A percentile compares a stretch with the other conserved stretches of the same genome.
Conservation (phyloP, 2,888 invertebrate genomes). For the Plusia festucae region DNA sequence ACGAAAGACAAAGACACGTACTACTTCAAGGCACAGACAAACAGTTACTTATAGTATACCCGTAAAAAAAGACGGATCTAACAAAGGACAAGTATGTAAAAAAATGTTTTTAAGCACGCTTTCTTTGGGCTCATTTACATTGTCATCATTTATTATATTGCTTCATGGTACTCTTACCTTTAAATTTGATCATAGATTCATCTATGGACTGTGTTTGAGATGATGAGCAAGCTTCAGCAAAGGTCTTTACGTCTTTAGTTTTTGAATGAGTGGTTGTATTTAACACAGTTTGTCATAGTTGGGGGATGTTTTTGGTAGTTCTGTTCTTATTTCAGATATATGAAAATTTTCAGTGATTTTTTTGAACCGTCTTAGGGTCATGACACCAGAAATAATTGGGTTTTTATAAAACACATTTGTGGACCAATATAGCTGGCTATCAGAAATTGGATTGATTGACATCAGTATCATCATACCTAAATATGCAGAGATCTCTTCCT, state of each 20-base stretch:
- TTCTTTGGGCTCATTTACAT: no score
- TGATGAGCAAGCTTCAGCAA: conserved; percentile 30
- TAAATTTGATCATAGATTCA: conserved; percentile 36
- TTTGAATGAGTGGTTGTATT: conserved; percentile 39
- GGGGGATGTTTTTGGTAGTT: conserved; percentile 30
- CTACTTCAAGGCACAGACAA: background rate
- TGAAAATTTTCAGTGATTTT: conserved; percentile 53
- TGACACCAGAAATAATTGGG: conserved; percentile 32
- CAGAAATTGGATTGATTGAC: conserved; percentile 43
- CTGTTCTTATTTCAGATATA: conserved; percentile 36
- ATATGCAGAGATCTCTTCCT: conserved; percentile 24
- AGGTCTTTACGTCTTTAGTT: conserved; percentile 35
- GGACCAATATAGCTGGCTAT: conserved; percentile 46
- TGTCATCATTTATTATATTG: no score
- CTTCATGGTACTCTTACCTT: conserved; percentile 15
- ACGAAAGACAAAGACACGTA: background rate
- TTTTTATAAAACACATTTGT: conserved; percentile 46
- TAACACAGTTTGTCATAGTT: conserved; percentile 51
- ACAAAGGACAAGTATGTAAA: conserved; percentile 3
- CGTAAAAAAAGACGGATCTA: conserved; percentile 4
- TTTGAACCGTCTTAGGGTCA: conserved; percentile 39
- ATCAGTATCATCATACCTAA: conserved; percentile 46
- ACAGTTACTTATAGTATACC: background rate
- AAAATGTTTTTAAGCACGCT: no score
- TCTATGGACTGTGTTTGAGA: conserved; percentile 33